Percentiles rank a stretch among this genome's conserved stretches.
Conservation (phyloP, 2,113 vertebrate genomes). For the Phyllopteryx taeniolatus region DNA sequence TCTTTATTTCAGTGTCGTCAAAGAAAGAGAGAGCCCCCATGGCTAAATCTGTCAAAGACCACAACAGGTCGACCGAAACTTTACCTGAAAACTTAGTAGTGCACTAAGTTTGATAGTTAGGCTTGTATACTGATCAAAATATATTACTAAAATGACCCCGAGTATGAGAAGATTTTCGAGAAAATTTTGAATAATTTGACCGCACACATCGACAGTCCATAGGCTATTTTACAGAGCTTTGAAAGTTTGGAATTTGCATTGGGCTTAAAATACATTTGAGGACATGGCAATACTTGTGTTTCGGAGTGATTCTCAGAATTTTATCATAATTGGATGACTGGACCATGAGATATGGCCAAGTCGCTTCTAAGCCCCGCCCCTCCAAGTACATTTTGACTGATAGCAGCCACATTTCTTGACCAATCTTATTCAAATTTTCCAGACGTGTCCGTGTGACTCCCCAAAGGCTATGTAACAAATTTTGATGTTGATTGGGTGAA, state of each 20-base stretch:
- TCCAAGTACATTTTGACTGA: background rate
- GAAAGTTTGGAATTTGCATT: background rate
- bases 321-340: background rate
- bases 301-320: background rate
- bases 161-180: background rate
- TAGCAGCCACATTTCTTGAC: background rate
- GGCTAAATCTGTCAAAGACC: conserved; percentile 57
- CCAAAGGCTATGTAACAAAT: background rate
- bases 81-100: conserved; percentile 46
- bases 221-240: background rate
- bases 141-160: background rate
- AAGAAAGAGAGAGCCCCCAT: conserved; percentile 57
- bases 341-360: background rate
- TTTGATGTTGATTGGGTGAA: background rate
- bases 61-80: conserved; percentile 50
- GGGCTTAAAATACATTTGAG: background rate
- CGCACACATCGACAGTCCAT: background rate
- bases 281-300: background rate
- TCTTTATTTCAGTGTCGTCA: conserved; percentile 51
- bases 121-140: background rate
- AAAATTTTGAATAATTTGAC: background rate
- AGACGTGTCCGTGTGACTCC: no score
- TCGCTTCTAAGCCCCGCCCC: background rate
- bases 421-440: background rate
- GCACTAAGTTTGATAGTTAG: conserved; percentile 25